These are phyloP conservation scores for Lordiphosa fenestrarum DNA, from an alignment of 2,888 invertebrate species.

Conservation along the genomic window DNA sequence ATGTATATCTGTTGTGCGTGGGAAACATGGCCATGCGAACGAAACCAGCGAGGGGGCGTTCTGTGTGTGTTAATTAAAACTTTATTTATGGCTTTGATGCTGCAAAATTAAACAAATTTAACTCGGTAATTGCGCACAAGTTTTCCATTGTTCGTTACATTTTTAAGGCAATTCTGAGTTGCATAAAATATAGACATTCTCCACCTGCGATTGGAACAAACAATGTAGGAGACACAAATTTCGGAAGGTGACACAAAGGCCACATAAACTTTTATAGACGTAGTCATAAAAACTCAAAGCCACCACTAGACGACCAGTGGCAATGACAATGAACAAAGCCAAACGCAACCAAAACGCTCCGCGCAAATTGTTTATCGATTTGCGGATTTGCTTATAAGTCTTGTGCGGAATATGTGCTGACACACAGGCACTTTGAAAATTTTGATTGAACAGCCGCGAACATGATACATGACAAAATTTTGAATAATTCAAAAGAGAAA, in stretches of 20 bases:
- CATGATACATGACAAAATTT: not conserved
- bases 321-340: constrained; percentile 17
- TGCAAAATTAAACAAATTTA: not conserved
- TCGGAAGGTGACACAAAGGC: constrained; percentile 21
- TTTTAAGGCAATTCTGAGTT: constrained; percentile 1
- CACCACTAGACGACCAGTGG: not conserved
- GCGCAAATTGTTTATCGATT: constrained; percentile 23
- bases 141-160: not conserved
- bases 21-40: not conserved
- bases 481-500: not conserved
- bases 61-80: not conserved
- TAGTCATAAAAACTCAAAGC: constrained; percentile 10
- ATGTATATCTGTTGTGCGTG: not conserved
- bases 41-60: too few relatives aligned
- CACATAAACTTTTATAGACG: constrained; percentile 16
- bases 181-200: constrained; percentile 13
- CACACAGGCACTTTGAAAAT: constrained; percentile 5
- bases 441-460: not conserved
- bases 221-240: not conserved
- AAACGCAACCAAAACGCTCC: constrained; percentile 19
- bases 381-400: constrained; percentile 16
- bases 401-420: constrained; percentile 5
- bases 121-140: not conserved
- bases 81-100: not conserved
- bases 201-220: constrained; percentile 15